Conservation (phyloP, 2,888 invertebrate species). For the Pseudanteris insignis region DNA sequence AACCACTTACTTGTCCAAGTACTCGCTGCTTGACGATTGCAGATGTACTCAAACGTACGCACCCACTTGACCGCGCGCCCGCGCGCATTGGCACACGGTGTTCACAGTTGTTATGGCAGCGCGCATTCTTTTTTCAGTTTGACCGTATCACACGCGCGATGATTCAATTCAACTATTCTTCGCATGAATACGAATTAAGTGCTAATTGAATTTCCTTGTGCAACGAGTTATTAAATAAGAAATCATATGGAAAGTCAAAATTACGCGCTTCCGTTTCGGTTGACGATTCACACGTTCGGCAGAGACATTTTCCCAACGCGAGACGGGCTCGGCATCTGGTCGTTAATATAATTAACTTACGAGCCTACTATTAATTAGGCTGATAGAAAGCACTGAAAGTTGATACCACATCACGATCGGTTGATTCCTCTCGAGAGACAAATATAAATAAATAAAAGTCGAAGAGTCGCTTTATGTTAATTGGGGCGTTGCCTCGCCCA, state of each 20-base stretch:
- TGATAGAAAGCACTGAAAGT: conserved; percentile 64
- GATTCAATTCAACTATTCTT: conserved; percentile 39
- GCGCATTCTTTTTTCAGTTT: conserved; percentile 31
- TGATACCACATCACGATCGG: conserved; percentile 42
- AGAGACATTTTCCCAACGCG: too few relatives aligned
- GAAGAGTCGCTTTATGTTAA: conserved; percentile 62
- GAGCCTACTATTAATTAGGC: conserved; percentile 66
- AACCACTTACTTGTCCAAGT: conserved; percentile 55
- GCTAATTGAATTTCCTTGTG: conserved; percentile 32
- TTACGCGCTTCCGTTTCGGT: conserved; percentile 10
- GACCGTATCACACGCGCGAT: conserved; percentile 32
- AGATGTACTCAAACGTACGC: conserved; percentile 38
- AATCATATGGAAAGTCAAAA: conserved; percentile 23
- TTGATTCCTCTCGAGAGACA: conserved; percentile 54
- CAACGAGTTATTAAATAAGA: conserved; percentile 25
- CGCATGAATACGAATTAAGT: conserved; percentile 30
- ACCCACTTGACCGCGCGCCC: too few relatives aligned
- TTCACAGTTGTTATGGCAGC: conserved; percentile 36
- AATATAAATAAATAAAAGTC: conserved; percentile 66
- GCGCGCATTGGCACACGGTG: conserved; percentile 19
- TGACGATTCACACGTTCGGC: conserved; percentile 5
- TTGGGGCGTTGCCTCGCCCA: conserved; percentile 65
- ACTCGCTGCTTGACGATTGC: conserved; percentile 41
- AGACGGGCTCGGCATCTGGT: too few relatives aligned
- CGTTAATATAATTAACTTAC: too few relatives aligned